Percentiles rank a stretch among this genome's conserved stretches.
Evolutionary conservation across 2,888 invertebrate species (phyloP).

Genomic region (Andrena trimmerana): DNA sequence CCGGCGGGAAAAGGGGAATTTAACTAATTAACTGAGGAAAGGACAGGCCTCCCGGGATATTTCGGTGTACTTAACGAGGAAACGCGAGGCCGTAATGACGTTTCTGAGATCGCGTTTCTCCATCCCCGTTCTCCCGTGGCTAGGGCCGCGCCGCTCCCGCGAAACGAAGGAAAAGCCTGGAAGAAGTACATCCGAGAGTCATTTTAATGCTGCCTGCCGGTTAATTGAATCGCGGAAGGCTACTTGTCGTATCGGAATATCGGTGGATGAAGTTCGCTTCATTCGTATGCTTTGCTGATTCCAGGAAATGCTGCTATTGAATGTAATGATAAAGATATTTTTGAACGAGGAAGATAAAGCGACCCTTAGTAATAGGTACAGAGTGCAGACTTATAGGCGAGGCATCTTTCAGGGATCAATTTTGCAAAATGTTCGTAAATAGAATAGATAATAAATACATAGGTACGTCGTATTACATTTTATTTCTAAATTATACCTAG

Average conservation of each 20-base stretch:
- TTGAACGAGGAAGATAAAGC: neutral
- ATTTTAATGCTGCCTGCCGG: conserved; percentile 16
- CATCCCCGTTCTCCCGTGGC: neutral
- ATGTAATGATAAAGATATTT: neutral
- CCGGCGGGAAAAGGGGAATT: conserved; percentile 72
- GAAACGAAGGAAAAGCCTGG: neutral
- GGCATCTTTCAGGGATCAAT: too few relatives aligned
- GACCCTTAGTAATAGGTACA: neutral
- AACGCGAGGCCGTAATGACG: conserved; percentile 73
- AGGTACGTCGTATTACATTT: too few relatives aligned
- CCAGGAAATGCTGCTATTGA: neutral
- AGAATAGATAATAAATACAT: neutral
- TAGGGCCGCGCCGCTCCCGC: neutral
- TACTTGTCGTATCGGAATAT: neutral
- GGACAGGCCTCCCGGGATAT: conserved; percentile 70
- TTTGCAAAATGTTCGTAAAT: neutral
- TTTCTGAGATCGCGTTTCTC: conserved; percentile 57
- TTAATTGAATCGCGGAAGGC: conserved; percentile 32
- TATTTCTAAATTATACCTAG: too few relatives aligned
- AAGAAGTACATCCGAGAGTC: conserved; percentile 28
- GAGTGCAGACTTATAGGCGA: too few relatives aligned
- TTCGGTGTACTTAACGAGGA: conserved; percentile 75
- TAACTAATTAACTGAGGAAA: conserved; percentile 77
- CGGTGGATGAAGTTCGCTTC: neutral
- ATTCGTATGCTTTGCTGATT: neutral